A percentile compares a stretch with the other conserved stretches of the same genome.
These are phyloP conservation scores for Nemopilema nomurai DNA, from an alignment of 30 jellyfish, hydroid and myxozoan species.

Conservation along the genomic window DNA sequence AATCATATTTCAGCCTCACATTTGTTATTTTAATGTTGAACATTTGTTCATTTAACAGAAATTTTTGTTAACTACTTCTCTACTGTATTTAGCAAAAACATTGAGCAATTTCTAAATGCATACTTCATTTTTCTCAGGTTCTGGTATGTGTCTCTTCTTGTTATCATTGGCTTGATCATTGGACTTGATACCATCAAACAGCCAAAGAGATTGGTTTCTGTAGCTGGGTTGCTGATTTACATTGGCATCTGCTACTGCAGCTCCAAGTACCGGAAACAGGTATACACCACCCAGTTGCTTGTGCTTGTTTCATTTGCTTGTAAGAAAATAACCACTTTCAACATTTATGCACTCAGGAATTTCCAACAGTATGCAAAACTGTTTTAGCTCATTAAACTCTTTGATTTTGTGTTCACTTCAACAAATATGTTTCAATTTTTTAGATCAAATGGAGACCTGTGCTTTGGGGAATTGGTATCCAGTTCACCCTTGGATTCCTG, in stretches of 20 bases:
- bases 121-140: conserved; percentile 46
- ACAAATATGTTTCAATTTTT: neutral
- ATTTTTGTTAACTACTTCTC: too few species aligned
- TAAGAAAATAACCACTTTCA: too few species aligned
- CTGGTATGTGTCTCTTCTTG: conserved; percentile 40
- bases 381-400: too few species aligned
- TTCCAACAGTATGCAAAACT: too few species aligned
- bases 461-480: conserved; percentile 77
- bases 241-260: conserved; percentile 49
- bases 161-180: conserved; percentile 63
- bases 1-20: too few species aligned
- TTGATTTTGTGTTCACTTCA: too few species aligned
- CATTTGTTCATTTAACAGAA: too few species aligned
- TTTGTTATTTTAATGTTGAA: too few species aligned
- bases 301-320: too few species aligned
- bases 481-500: conserved; percentile 68
- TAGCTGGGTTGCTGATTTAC: conserved; percentile 57
- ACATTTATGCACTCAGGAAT: too few species aligned
- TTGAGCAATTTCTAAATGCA: neutral
- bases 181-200: conserved; percentile 80
- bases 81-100: too few species aligned
- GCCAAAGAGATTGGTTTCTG: conserved; percentile 64
- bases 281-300: neutral
- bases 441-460: conserved; percentile 83
- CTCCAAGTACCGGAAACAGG: conserved; percentile 66